Evolutionary conservation across 2,888 invertebrate species (phyloP).

Genomic region (Margaritifera margaritifera): DNA sequence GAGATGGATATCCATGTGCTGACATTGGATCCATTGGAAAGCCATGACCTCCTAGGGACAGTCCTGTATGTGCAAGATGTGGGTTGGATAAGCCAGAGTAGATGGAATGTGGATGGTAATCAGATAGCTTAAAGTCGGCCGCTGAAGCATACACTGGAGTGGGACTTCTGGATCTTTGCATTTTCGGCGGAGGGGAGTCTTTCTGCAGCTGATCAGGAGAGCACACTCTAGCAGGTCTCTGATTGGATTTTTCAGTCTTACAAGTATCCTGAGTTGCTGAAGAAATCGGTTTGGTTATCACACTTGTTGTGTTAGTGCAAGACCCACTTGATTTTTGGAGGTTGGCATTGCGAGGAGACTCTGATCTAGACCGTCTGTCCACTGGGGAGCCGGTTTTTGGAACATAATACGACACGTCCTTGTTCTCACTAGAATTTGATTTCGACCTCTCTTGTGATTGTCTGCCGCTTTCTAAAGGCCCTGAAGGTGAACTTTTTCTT

Average conservation of each 20-base stretch:
- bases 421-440: constrained; percentile 23
- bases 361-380: too few species aligned
- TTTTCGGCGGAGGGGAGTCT: constrained; percentile 25
- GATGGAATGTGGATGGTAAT: constrained; percentile 32
- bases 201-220: too few species aligned
- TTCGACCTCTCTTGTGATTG: constrained; percentile 29
- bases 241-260: too few species aligned
- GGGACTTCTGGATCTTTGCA: constrained; percentile 14
- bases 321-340: too few species aligned
- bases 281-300: too few species aligned
- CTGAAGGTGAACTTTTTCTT: constrained; percentile 18
- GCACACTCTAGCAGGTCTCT: too few species aligned
- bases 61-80: constrained; percentile 5
- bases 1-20: constrained; percentile 37
- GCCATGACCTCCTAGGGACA: constrained; percentile 18
- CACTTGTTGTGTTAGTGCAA: too few species aligned
- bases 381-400: constrained; percentile 3
- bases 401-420: constrained; percentile 31
- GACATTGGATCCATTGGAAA: constrained; percentile 34
- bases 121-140: constrained; percentile 11
- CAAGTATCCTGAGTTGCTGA: too few species aligned
- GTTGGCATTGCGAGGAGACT: too few species aligned
- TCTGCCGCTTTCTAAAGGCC: constrained; percentile 22
- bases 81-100: constrained; percentile 38
- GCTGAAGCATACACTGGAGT: constrained; percentile 10